These are phyloP conservation scores for Zeus faber DNA, from an alignment of 2,113 vertebrate genomes.

Conservation along the genomic window DNA sequence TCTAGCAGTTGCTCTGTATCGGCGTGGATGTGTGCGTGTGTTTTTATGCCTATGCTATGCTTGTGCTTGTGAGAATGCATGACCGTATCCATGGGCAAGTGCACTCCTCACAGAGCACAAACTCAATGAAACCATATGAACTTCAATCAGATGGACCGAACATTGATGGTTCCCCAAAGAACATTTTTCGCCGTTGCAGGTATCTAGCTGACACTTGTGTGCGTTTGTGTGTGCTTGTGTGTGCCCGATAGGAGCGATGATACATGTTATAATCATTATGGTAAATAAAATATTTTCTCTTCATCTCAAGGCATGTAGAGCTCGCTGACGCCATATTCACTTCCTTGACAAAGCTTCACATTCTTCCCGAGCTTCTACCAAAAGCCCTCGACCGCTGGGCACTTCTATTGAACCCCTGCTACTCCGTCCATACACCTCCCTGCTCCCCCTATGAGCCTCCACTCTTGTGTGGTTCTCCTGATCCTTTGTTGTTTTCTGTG, in stretches of 20 bases:
- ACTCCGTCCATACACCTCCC: too few species aligned
- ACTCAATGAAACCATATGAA: not conserved
- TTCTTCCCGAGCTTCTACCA: too few species aligned
- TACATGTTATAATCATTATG: not conserved
- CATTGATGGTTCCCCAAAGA: not conserved
- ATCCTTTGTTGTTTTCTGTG: too few species aligned
- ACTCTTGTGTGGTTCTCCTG: too few species aligned
- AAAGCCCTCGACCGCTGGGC: too few species aligned
- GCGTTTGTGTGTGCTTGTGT: not conserved
- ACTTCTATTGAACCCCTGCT: too few species aligned
- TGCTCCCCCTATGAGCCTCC: too few species aligned
- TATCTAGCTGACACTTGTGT: not conserved
- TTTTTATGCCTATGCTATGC: too few species aligned
- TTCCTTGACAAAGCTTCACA: too few species aligned
- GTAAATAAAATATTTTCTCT: not conserved
- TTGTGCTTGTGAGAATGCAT: too few species aligned
- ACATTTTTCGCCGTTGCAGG: not conserved
- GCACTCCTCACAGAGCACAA: not conserved
- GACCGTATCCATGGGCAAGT: not conserved
- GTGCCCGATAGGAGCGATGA: not conserved
- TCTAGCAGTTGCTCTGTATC: conserved; percentile 31
- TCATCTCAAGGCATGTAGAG: too few species aligned
- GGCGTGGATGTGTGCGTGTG: not conserved
- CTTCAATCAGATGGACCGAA: not conserved
- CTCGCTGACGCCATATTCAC: too few species aligned